Evolutionary conservation across 53 echinoderm and acorn worm species (phyloP).

Genomic region (Holothuria scabra): DNA sequence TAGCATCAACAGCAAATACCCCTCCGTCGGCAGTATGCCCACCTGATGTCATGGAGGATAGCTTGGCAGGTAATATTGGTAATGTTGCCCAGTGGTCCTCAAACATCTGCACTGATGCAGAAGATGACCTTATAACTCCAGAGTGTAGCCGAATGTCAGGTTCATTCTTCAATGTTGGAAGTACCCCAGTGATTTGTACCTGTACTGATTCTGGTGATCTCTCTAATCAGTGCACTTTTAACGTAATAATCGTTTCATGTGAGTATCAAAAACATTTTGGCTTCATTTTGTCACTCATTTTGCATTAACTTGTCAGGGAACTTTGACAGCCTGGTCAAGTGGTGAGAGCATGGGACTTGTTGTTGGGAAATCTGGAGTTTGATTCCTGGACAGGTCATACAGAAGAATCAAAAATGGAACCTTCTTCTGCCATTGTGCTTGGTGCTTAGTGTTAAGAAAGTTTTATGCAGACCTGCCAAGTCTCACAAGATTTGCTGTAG

Average conservation of each 20-base stretch:
- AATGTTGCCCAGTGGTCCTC: background rate
- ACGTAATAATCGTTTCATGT: background rate
- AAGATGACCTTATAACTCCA: background rate
- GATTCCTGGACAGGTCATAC: too few relatives aligned
- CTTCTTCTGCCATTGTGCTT: too few relatives aligned
- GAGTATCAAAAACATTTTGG: background rate
- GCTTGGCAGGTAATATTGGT: background rate
- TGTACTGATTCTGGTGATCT: too few relatives aligned
- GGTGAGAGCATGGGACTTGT: too few relatives aligned
- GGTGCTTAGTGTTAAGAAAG: too few relatives aligned
- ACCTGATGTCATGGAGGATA: background rate
- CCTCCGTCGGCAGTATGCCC: background rate
- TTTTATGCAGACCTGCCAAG: too few relatives aligned
- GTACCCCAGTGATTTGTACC: background rate
- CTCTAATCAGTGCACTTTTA: background rate
- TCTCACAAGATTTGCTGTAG: too few relatives aligned
- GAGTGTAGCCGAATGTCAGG: background rate
- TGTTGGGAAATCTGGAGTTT: too few relatives aligned
- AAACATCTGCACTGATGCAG: background rate
- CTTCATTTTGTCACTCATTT: too few relatives aligned
- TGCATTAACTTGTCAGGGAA: too few relatives aligned
- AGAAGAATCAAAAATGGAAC: too few relatives aligned
- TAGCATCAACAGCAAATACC: constrained; percentile 8
- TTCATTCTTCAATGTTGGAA: background rate
- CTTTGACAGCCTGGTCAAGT: too few relatives aligned